Base-by-base conservation (phyloP, 2,113 vertebrate species). In the Scophthalmus maximus region DNA sequence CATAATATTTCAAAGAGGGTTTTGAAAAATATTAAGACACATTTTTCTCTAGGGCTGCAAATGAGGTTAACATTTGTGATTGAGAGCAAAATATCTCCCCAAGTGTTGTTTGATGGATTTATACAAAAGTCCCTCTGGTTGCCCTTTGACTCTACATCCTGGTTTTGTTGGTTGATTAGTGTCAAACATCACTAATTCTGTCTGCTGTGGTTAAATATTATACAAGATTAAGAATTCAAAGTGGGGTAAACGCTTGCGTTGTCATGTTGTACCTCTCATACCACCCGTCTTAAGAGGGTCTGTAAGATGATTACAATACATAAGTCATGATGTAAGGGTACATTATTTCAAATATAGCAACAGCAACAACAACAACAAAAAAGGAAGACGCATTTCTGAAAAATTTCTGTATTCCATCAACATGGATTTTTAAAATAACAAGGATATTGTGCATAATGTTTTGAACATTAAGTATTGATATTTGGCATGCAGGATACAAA, bases 401-500 rank as follows among this genome's bases (percentile, higher is more conserved):
- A 86, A 88, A 79, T 18, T 4, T 81, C 67, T 90, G 72, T 82
- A 84, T 87, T 88, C 55, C 55, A 76, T 80, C 27, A n/a, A 66
- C 32, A 81, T 67, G 68, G 67, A 75, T 70, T 76, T n/a, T 83
- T 71, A 68, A 87, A 86, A 88, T 79, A 87, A 78, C 64, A 83
- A 47, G 25, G 42, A 74, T 69, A 76, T 76, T 80, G 82, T 80
- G 76, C 79, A 72, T 81, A 38, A 29, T 55, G 55, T 65, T 70
- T 59, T 56, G 5, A 74, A 88, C 81, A 87, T 74, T 60, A 74
- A 71, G 32, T 81, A 78, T 67, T 64, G 58, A 27, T 76, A 82
- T 90, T 89, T 90, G 87, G 83, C 87, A 85, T 90, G 89, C 85
- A 90, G 68, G 70, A 84, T 88, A 90, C 79, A 88, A 90, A 90